A percentile compares a stretch with the other conserved stretches of the same genome.
Conservation (phyloP, 2,797 vertebrate species). For the Rhadinocentrus ornatus region DNA sequence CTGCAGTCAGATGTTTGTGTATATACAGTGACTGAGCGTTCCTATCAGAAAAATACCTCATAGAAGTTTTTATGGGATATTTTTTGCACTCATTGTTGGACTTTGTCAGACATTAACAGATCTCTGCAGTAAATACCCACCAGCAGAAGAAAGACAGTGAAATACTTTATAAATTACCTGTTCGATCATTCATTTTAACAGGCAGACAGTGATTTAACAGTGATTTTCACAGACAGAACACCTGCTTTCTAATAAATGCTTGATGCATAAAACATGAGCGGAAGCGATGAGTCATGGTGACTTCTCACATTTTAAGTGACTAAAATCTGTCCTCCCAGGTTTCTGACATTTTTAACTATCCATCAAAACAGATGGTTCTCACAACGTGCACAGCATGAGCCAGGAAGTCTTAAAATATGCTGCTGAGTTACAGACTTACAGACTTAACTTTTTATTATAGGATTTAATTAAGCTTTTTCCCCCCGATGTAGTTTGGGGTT, state of each 20-base stretch:
- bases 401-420: conserved; percentile 10
- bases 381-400: conserved; percentile 4
- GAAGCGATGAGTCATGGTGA: conserved; percentile 9
- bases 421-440: neutral
- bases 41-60: neutral
- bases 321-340: conserved; percentile 7
- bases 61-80: neutral
- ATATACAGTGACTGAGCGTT: neutral
- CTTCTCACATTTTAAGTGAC: conserved; percentile 14
- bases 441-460: neutral
- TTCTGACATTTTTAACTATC: conserved; percentile 31
- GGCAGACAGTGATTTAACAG: no score
- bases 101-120: neutral
- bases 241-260: conserved; percentile 25
- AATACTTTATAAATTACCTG: neutral
- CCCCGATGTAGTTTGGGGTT: no score
- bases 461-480: neutral
- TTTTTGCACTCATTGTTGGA: neutral
- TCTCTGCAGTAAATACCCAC: neutral
- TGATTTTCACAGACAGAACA: neutral
- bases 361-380: conserved; percentile 16
- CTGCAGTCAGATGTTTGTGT: no score
- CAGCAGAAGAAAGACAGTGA: neutral
- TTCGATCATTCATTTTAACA: neutral
- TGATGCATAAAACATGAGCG: conserved; percentile 21